phyloP scores from a whole-genome alignment of 1,140 invertebrate species.

The Scaptomyza montana region DNA sequence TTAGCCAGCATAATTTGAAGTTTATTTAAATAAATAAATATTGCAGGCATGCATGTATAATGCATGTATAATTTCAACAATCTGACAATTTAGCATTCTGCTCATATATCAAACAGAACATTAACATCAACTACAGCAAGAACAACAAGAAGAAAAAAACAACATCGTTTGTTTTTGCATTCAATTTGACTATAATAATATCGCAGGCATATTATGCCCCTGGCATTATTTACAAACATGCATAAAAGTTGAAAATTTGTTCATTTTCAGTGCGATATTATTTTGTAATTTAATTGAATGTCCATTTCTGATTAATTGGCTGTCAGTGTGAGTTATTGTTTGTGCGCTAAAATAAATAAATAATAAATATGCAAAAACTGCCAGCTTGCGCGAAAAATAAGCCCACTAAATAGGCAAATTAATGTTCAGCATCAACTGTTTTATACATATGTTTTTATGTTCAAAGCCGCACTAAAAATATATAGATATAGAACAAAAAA shows the following conservation, averaged over 20 bases:
- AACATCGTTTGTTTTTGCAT: slow-evolving; percentile 57
- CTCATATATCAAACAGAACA: slow-evolving; percentile 24
- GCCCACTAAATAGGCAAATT: slow-evolving; percentile 58
- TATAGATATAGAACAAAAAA: not conserved
- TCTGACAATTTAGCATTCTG: slow-evolving; percentile 34
- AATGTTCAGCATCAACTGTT: slow-evolving; percentile 55
- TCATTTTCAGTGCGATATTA: slow-evolving; percentile 47
- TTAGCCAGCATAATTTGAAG: slow-evolving; percentile 46
- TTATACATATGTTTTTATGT: slow-evolving; percentile 26
- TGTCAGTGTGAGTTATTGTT: slow-evolving; percentile 75
- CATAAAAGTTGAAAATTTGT: slow-evolving; percentile 21
- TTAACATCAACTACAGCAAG: not conserved
- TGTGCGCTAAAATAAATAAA: slow-evolving; percentile 69
- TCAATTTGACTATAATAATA: slow-evolving; percentile 61
- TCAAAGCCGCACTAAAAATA: slow-evolving; percentile 56
- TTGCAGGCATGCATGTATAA: slow-evolving; percentile 13
- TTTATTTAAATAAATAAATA: slow-evolving; percentile 38
- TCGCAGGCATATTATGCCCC: slow-evolving; percentile 54
- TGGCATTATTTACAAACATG: slow-evolving; percentile 44
- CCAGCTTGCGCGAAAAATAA: slow-evolving; percentile 42
- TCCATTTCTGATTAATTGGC: slow-evolving; percentile 82
- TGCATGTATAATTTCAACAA: slow-evolving; percentile 57
- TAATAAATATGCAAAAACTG: slow-evolving; percentile 74
- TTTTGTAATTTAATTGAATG: slow-evolving; percentile 82
- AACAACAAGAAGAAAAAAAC: slow-evolving; percentile 7